Conservation (phyloP, 2,797 vertebrate genomes). For the Garrulus glandarius region DNA sequence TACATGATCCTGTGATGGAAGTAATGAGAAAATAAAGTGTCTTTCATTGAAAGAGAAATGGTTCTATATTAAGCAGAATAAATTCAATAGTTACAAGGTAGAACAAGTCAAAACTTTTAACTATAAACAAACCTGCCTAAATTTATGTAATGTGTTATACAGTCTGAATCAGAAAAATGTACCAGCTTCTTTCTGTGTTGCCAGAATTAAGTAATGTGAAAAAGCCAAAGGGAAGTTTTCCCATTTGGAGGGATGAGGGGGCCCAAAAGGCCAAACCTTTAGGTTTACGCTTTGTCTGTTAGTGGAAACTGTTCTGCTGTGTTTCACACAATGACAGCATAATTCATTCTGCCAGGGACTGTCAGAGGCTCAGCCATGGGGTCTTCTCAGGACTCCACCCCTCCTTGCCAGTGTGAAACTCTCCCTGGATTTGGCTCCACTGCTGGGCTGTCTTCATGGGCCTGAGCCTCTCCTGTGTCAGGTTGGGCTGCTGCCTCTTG, state of each 20-base stretch:
- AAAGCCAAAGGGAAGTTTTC: background rate
- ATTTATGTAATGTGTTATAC: background rate
- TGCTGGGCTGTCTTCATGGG: fast-evolving
- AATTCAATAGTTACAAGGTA: background rate
- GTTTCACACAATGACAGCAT: background rate
- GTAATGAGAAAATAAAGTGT: background rate
- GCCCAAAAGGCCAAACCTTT: background rate
- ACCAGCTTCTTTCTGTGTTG: background rate
- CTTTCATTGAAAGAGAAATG: background rate
- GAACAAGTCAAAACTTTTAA: background rate
- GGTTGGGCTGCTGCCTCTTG: background rate
- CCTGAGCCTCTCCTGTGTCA: background rate
- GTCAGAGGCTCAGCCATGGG: background rate
- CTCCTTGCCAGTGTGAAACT: background rate
- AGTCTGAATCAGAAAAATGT: background rate
- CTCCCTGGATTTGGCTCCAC: fast-evolving
- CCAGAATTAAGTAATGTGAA: background rate
- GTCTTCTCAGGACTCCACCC: background rate
- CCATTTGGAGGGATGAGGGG: background rate
- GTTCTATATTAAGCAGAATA: background rate
- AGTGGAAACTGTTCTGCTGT: background rate
- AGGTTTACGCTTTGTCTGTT: background rate
- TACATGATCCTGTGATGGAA: background rate
- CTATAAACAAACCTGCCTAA: background rate
- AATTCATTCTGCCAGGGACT: background rate